A percentile compares a stretch with the other conserved stretches of the same genome.
phyloP scores from a whole-genome alignment of 2,797 vertebrate species.

The Muraenolepis orangiensis region DNA sequence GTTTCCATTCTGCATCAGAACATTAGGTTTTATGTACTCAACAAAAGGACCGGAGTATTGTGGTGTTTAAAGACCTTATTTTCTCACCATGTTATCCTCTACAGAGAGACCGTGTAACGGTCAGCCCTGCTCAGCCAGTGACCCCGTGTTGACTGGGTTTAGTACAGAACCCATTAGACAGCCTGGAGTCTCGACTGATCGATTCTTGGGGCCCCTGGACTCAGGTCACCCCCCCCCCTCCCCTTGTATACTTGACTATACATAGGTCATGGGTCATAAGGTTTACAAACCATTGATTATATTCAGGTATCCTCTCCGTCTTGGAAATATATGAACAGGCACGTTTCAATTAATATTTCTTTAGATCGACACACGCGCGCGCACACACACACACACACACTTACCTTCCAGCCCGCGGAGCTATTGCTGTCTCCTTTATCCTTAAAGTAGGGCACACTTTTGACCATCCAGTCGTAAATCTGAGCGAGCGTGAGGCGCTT shows the following conservation, averaged over 20 bases:
- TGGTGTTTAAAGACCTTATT: no score
- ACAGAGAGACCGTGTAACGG: background rate
- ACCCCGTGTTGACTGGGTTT: background rate
- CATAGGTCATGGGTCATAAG: background rate
- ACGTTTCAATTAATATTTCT: no score
- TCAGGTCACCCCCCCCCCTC: no score
- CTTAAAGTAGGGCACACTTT: conserved; percentile 96
- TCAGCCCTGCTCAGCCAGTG: background rate
- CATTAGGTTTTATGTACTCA: background rate
- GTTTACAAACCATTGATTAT: no score
- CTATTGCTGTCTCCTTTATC: conserved; percentile 99
- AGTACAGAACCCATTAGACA: background rate
- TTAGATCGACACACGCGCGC: no score
- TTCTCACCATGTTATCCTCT: background rate
- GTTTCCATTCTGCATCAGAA: background rate
- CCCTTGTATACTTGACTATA: no score
- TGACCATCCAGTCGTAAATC: conserved; percentile 99
- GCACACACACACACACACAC: conserved; percentile 34
- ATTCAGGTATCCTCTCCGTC: no score
- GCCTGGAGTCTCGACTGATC: background rate
- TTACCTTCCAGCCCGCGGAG: conserved; percentile 97
- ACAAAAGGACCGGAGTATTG: background rate
- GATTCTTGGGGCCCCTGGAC: no score
- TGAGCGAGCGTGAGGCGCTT: conserved; percentile 94
- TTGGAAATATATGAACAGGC: no score